Percentiles rank a stretch among this genome's conserved stretches.
These are phyloP conservation scores for Diplodus sargus DNA, from an alignment of 2,797 vertebrate genomes.

Conservation along the genomic window DNA sequence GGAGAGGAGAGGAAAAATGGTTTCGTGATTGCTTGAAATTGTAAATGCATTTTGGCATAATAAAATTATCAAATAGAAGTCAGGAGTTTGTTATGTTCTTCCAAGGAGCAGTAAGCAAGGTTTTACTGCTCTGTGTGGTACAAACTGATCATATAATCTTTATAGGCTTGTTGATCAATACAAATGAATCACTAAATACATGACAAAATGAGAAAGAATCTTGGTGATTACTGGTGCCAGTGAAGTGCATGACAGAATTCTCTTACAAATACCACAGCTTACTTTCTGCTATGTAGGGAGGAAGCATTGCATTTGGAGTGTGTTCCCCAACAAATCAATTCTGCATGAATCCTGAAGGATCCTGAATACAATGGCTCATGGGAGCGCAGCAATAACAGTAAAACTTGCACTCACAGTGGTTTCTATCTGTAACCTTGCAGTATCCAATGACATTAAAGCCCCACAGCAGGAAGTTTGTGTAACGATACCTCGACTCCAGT, in stretches of 20 bases:
- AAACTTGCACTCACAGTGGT: slow-evolving; percentile 5
- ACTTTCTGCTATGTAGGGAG: slow-evolving; percentile 6
- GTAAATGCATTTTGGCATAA: slow-evolving; percentile 6
- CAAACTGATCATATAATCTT: slow-evolving; percentile 36
- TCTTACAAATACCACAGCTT: not conserved
- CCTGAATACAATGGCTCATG: slow-evolving; percentile 6
- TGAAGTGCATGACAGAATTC: not conserved
- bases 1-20: not conserved
- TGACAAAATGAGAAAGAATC: slow-evolving; percentile 8
- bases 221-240: not conserved
- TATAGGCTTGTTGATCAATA: slow-evolving; percentile 37
- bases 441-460: slow-evolving; percentile 57
- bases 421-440: slow-evolving; percentile 58
- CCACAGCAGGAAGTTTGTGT: slow-evolving; percentile 47
- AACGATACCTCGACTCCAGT: slow-evolving; percentile 42
- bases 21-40: slow-evolving; percentile 25
- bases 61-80: slow-evolving; percentile 20
- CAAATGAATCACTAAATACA: slow-evolving; percentile 25
- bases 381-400: slow-evolving; percentile 11
- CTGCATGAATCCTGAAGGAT: slow-evolving; percentile 7
- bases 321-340: slow-evolving; percentile 2
- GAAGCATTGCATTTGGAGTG: slow-evolving; percentile 17
- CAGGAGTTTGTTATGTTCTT: slow-evolving; percentile 25
- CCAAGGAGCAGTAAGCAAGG: slow-evolving; percentile 6
- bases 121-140: slow-evolving; percentile 18